A percentile compares a stretch with the other conserved stretches of the same genome.
Conservation (phyloP, 2,113 vertebrate species). For the Sus scrofa region DNA sequence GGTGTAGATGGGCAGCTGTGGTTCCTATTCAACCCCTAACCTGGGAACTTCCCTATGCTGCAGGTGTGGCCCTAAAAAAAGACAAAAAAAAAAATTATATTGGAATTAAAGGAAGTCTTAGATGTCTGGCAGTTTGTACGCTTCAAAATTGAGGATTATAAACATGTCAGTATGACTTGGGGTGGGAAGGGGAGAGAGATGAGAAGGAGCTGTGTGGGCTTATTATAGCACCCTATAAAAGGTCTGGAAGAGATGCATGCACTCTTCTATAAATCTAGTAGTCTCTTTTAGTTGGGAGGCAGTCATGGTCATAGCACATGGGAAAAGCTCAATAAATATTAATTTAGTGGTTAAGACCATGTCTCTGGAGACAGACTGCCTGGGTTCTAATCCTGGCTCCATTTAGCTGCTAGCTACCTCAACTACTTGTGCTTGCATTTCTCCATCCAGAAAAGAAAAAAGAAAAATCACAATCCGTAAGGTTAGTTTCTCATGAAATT, state of each 20-base stretch:
- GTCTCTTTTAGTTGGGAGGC: conserved; percentile 34
- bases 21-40: no score
- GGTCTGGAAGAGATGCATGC: neutral
- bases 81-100: conserved; percentile 22
- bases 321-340: conserved; percentile 68
- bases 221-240: conserved; percentile 53
- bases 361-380: conserved; percentile 49
- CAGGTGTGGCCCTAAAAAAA: no score
- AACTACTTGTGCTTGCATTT: neutral
- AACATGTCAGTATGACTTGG: neutral
- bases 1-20: no score
- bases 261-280: conserved; percentile 41
- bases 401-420: conserved; percentile 29
- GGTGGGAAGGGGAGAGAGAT: neutral
- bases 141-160: conserved; percentile 52
- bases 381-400: conserved; percentile 49
- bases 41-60: no score
- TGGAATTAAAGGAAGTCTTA: conserved; percentile 38
- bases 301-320: conserved; percentile 6
- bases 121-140: neutral
- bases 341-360: conserved; percentile 47
- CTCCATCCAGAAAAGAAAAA: neutral
- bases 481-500: neutral
- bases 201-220: conserved; percentile 49
- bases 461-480: neutral